phyloP scores from a whole-genome alignment of 2,113 vertebrate genomes.

The Apistogramma diplotaenia region DNA sequence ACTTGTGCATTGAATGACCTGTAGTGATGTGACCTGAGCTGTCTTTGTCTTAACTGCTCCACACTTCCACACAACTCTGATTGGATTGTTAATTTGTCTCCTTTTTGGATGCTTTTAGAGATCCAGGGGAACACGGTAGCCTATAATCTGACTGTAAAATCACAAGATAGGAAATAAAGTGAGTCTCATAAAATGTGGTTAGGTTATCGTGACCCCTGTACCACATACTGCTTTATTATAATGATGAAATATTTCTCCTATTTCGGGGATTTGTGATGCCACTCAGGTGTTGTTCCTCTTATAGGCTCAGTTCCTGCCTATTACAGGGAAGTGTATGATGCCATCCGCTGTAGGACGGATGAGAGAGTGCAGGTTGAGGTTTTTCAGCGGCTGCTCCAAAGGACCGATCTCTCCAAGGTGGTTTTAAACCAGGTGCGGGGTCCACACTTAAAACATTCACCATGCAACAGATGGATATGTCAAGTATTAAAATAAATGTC shows the following conservation, averaged over 20 bases:
- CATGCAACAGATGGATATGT: neutral
- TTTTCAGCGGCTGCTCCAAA: constrained; percentile 76
- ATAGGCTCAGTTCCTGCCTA: constrained; percentile 80
- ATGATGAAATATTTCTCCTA: neutral
- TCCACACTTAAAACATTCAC: neutral
- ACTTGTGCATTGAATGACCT: neutral
- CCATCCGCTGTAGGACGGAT: constrained; percentile 73
- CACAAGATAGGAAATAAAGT: neutral
- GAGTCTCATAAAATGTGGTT: neutral
- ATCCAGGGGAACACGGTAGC: neutral
- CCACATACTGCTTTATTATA: neutral
- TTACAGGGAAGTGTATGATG: constrained; percentile 80
- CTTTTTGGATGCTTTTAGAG: neutral
- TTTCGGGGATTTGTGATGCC: neutral
- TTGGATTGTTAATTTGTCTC: neutral
- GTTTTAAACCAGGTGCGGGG: constrained; percentile 74
- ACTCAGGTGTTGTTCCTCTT: constrained; percentile 41
- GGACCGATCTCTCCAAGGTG: constrained; percentile 65
- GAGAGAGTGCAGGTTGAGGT: constrained; percentile 76
- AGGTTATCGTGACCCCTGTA: neutral
- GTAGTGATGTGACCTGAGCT: neutral
- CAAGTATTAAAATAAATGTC: neutral
- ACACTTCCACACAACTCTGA: neutral
- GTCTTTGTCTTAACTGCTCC: neutral
- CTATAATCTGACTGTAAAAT: neutral